phyloP scores from a whole-genome alignment of 2,888 invertebrate genomes.

The Drosophila algonquin region DNA sequence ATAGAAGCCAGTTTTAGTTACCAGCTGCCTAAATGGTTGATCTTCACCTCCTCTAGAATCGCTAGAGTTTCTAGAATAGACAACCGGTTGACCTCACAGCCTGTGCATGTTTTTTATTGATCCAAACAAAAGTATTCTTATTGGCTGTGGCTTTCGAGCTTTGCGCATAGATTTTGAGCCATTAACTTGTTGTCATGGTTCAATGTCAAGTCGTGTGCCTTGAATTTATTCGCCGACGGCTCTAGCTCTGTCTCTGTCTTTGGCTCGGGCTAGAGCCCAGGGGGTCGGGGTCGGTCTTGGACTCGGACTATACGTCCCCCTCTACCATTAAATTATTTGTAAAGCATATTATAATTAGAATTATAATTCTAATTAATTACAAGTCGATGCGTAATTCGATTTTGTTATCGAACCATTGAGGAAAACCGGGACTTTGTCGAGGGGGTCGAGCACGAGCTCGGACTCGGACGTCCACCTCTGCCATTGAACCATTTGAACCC shows the following conservation, averaged over 20 bases:
- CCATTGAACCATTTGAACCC: no score
- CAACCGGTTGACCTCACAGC: slow-evolving; percentile 76
- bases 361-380: neutral
- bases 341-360: neutral
- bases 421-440: neutral
- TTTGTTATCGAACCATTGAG: neutral
- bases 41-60: slow-evolving; percentile 57
- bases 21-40: slow-evolving; percentile 6
- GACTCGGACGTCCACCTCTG: no score
- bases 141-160: slow-evolving; percentile 44
- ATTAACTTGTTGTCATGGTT: slow-evolving; percentile 61
- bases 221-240: slow-evolving; percentile 24
- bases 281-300: neutral
- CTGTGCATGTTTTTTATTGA: slow-evolving; percentile 63
- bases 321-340: slow-evolving; percentile 3
- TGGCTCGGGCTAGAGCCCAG: no score
- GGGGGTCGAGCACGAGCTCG: no score
- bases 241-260: neutral
- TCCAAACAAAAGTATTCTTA: slow-evolving; percentile 59
- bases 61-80: slow-evolving; percentile 28
- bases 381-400: neutral
- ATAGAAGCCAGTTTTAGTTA: neutral
- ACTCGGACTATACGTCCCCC: neutral
- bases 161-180: slow-evolving; percentile 50
- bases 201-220: slow-evolving; percentile 62